Base-by-base conservation (phyloP, 2,113 vertebrate species). In the Nettapus auritus region DNA sequence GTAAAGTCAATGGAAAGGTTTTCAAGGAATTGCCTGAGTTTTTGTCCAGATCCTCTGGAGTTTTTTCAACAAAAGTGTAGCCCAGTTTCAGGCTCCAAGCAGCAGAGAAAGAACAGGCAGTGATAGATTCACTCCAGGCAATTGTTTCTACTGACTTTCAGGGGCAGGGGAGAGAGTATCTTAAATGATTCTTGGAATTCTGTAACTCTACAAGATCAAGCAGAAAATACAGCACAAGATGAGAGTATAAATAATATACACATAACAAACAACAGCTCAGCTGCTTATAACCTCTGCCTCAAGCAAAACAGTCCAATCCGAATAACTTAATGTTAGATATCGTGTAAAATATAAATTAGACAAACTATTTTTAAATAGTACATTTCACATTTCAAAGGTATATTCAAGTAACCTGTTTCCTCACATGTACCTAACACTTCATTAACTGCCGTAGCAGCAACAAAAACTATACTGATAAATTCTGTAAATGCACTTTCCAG, bases 271-370 rank as follows among this genome's bases (percentile, higher is more conserved):
- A 96, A 64, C 28, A 82, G 20, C 70, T 93, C 48, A 89, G 63
- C 66, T 89, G 63, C 63, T 91, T 63, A 22, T 57, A 81, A 29
- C 38, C 73, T 63, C 44, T 86, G 62, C 88, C 92, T 82, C 63
- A 75, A 94, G 81, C 13, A 5, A 91, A 56, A 82, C 40, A 62
- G 33, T 70, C 59, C 82, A 88, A 91, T 89, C 56, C 68, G 53
- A 93, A 55, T 57, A 91, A 89, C 6, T 12, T 74, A 85, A 73
- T 38, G 52, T 33, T 76, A 38, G 67, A 17, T 56, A 73, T 76
- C 36, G 53, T 53, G 63, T 73, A 66, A 94, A 93, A 91, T 79
- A 95, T 59, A 92, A 94, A 73, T 70, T 50, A 94, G 82, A 79
- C 33, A 95, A 94, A 76, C 50, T 92, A 86, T 52, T 93, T 86